phyloP scores from a whole-genome alignment of 1,140 invertebrate species.

The Apis dorsata region DNA sequence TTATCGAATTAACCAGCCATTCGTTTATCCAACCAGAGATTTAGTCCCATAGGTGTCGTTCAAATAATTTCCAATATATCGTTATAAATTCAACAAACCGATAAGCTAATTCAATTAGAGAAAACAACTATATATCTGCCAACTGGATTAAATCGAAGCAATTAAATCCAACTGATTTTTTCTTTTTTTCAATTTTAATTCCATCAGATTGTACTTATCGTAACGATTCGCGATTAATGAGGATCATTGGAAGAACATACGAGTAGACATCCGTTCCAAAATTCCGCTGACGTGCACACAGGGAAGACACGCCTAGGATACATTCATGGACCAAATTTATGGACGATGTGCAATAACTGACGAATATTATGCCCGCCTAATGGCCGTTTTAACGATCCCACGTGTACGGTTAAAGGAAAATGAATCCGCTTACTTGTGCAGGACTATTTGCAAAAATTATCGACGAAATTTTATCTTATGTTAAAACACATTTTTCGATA shows the following conservation, averaged over 20 bases:
- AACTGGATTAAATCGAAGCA: too few relatives aligned
- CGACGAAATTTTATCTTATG: neutral
- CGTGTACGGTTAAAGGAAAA: neutral
- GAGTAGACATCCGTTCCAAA: neutral
- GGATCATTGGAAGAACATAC: neutral
- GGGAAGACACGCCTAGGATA: neutral
- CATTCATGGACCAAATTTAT: conserved; percentile 2
- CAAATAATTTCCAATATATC: too few relatives aligned
- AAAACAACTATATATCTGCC: too few relatives aligned
- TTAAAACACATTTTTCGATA: too few relatives aligned
- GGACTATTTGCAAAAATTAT: neutral
- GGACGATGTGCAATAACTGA: neutral
- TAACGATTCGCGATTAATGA: neutral
- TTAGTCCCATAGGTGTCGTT: too few relatives aligned
- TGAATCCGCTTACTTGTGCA: neutral
- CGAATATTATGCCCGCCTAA: neutral
- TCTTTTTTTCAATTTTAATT: too few relatives aligned
- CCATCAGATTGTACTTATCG: neutral
- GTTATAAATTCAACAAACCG: too few relatives aligned
- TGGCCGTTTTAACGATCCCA: neutral
- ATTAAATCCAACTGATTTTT: too few relatives aligned
- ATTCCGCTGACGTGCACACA: neutral
- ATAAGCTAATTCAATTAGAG: too few relatives aligned
- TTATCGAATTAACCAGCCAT: too few relatives aligned
- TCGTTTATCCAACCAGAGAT: too few relatives aligned